phyloP scores from a whole-genome alignment of 2,113 vertebrate species.

The Chaetops frenatus region DNA sequence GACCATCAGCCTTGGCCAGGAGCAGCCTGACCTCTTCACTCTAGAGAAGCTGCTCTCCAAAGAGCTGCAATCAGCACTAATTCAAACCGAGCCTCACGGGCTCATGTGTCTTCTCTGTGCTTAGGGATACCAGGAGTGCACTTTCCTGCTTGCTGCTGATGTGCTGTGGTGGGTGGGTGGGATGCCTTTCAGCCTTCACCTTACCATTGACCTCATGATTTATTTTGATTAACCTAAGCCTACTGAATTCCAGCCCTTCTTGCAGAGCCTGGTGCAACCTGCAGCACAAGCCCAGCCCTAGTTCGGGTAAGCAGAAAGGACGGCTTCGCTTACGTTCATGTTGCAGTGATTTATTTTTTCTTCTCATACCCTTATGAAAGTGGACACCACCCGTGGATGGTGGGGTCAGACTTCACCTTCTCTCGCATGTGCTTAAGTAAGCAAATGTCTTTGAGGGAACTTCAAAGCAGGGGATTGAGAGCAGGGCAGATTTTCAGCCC shows the following conservation, averaged over 20 bases:
- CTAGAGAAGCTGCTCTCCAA: not conserved
- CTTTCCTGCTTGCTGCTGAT: not conserved
- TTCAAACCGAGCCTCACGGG: not conserved
- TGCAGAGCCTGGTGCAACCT: slow-evolving; percentile 57
- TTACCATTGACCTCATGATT: slow-evolving; percentile 55
- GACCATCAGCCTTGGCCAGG: not conserved
- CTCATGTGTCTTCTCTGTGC: not conserved
- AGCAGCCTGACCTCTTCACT: not conserved
- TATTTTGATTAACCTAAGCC: slow-evolving; percentile 66
- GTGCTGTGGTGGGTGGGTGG: not conserved
- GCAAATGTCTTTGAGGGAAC: slow-evolving; percentile 39
- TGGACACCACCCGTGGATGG: slow-evolving; percentile 44
- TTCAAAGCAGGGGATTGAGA: slow-evolving; percentile 18
- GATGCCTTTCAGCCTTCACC: slow-evolving; percentile 34
- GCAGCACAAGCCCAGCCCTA: slow-evolving; percentile 60
- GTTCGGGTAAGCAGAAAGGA: slow-evolving; percentile 49
- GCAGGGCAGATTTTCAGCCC: not conserved
- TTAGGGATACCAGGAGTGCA: not conserved
- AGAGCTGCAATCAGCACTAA: not conserved
- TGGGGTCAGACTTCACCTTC: slow-evolving; percentile 47
- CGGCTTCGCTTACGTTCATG: slow-evolving; percentile 32
- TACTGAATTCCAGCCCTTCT: slow-evolving; percentile 53
- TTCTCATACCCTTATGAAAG: slow-evolving; percentile 66
- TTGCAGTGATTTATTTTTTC: slow-evolving; percentile 74
- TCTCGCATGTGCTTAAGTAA: slow-evolving; percentile 46